Evolutionary conservation across 2,888 invertebrate genomes (phyloP).

Genomic region (Cephus pygmeus): DNA sequence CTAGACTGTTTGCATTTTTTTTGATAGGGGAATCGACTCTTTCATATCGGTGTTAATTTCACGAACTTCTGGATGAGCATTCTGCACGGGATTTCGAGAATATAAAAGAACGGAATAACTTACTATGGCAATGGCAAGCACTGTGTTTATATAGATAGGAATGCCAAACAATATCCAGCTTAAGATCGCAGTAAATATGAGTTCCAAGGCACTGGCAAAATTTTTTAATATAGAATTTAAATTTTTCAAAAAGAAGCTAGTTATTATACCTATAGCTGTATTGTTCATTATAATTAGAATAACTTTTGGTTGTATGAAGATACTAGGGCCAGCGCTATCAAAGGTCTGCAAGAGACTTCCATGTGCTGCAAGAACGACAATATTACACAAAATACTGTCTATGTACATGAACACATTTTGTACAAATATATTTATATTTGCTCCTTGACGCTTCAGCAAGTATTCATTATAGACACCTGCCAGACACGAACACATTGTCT

Average conservation of each 20-base stretch:
- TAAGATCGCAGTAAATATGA: conserved; percentile 89
- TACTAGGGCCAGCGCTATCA: conserved; percentile 67
- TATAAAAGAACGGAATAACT: conserved; percentile 87
- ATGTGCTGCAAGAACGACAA: conserved; percentile 75
- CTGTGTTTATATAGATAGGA: conserved; percentile 84
- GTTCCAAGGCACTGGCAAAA: conserved; percentile 92
- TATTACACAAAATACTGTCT: conserved; percentile 93
- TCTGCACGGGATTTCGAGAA: conserved; percentile 85
- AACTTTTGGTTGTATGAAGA: conserved; percentile 76
- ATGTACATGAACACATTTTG: conserved; percentile 97
- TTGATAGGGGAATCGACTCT: background rate
- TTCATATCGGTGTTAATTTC: conserved; percentile 2
- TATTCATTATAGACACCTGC: conserved; percentile 98
- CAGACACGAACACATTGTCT: conserved; percentile 91
- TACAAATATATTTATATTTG: conserved; percentile 87
- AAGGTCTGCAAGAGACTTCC: conserved; percentile 76
- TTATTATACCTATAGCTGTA: conserved; percentile 91
- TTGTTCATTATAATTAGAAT: conserved; percentile 88
- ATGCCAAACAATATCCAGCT: conserved; percentile 89
- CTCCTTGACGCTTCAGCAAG: conserved; percentile 86
- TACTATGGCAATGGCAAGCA: conserved; percentile 84
- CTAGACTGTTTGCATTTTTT: background rate
- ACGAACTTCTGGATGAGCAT: conserved; percentile 31
- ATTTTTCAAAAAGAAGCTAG: conserved; percentile 92
- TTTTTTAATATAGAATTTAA: conserved; percentile 96